Percentiles rank a stretch among this genome's conserved stretches.
These are phyloP conservation scores for Thunnus albacares DNA, from an alignment of 2,797 vertebrate species.

Conservation along the genomic window DNA sequence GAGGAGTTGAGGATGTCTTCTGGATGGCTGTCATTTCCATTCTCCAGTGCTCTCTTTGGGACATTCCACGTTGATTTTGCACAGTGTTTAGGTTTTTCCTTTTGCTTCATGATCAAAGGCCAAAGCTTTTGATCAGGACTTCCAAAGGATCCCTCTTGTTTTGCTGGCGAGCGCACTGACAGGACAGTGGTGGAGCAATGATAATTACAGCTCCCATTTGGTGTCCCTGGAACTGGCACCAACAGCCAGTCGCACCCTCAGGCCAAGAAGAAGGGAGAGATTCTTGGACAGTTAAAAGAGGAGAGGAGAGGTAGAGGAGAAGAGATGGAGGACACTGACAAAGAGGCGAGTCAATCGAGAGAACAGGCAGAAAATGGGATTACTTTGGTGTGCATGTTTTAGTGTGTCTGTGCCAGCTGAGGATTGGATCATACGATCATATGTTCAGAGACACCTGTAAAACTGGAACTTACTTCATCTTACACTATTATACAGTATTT, in stretches of 20 bases:
- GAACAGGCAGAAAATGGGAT: conserved; percentile 80
- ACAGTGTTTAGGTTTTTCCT: conserved; percentile 80
- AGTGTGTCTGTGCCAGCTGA: conserved; percentile 41
- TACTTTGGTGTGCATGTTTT: conserved; percentile 63
- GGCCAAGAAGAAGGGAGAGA: conserved; percentile 80
- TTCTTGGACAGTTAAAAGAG: conserved; percentile 78
- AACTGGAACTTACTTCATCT: background rate
- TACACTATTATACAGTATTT: background rate
- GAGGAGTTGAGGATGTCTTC: conserved; percentile 59
- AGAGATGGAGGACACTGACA: conserved; percentile 68
- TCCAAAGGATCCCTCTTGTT: conserved; percentile 87
- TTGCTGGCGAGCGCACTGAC: conserved; percentile 85
- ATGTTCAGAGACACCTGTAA: conserved; percentile 35
- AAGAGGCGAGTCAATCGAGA: conserved; percentile 69
- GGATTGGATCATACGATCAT: conserved; percentile 27
- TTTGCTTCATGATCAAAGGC: conserved; percentile 85
- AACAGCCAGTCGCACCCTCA: conserved; percentile 80
- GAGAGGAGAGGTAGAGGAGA: conserved; percentile 62
- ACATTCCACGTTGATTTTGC: conserved; percentile 86
- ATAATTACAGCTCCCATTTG: conserved; percentile 88
- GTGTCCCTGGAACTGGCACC: conserved; percentile 83
- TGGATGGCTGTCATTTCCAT: conserved; percentile 71
- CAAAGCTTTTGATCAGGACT: conserved; percentile 85
- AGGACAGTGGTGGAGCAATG: conserved; percentile 87
- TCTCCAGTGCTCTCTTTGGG: conserved; percentile 68